These are phyloP conservation scores for Macrophya alboannulata DNA, from an alignment of 2,888 invertebrate genomes.

Conservation along the genomic window DNA sequence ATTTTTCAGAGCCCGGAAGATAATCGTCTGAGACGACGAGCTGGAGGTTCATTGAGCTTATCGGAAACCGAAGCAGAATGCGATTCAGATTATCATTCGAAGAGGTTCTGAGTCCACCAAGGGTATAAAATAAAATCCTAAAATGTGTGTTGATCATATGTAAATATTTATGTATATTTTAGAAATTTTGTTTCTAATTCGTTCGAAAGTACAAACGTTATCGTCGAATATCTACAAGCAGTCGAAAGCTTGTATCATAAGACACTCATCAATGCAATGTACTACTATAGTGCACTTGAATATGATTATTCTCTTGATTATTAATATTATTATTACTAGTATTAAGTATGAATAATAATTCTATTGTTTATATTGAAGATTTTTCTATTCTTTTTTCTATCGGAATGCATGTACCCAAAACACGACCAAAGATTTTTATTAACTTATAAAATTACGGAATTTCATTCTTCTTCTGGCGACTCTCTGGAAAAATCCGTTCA, in stretches of 20 bases:
- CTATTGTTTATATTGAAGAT: conserved; percentile 44
- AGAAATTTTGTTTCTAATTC: conserved; percentile 30
- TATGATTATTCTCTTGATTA: conserved; percentile 62
- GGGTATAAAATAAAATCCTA: conserved; percentile 33
- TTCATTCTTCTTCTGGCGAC: neutral
- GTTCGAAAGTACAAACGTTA: conserved; percentile 66
- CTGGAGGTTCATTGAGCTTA: conserved; percentile 90
- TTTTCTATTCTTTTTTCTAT: conserved; percentile 14
- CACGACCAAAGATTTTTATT: neutral
- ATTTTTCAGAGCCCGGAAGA: conserved; percentile 81
- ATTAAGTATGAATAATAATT: conserved; percentile 66
- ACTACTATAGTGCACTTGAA: conserved; percentile 37
- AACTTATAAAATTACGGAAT: neutral
- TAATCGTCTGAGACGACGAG: conserved; percentile 83
- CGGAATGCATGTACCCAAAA: neutral
- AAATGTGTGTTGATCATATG: conserved; percentile 45
- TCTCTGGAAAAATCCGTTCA: neutral
- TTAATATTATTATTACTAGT: conserved; percentile 68
- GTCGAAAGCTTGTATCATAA: conserved; percentile 20
- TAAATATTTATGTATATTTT: conserved; percentile 57
- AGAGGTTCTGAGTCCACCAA: conserved; percentile 70
- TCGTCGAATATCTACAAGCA: conserved; percentile 50
- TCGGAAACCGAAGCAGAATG: conserved; percentile 93
- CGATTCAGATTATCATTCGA: conserved; percentile 81
- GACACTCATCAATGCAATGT: conserved; percentile 58